phyloP scores from a whole-genome alignment of 2,113 vertebrate species.

The Glareola pratincola region DNA sequence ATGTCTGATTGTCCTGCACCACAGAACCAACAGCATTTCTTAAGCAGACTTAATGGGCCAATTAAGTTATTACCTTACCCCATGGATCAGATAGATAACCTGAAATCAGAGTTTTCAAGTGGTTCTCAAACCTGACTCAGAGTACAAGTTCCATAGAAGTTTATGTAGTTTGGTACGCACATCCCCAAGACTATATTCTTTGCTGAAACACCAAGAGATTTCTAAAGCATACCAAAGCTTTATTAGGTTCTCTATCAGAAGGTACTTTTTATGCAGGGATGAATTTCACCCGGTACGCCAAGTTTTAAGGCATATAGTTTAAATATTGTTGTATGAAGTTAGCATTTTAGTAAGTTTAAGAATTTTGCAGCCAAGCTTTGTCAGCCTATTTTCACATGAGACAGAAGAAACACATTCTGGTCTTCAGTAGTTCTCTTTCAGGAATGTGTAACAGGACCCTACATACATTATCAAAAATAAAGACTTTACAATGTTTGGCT shows the following conservation, averaged over 20 bases:
- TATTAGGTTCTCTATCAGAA: not conserved
- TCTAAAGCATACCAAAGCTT: not conserved
- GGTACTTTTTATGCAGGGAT: not conserved
- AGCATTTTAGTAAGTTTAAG: not conserved
- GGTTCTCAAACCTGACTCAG: not conserved
- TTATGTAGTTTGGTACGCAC: not conserved
- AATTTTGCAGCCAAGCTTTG: not conserved
- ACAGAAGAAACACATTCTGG: not conserved
- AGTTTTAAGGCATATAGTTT: constrained; percentile 2
- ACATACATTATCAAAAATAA: not conserved
- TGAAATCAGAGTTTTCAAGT: not conserved
- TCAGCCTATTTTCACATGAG: not conserved
- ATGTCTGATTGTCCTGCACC: not conserved
- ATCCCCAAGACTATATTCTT: not conserved
- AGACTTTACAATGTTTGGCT: not conserved
- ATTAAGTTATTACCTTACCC: not conserved
- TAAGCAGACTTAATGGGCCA: not conserved
- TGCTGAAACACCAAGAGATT: not conserved
- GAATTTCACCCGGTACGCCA: not conserved
- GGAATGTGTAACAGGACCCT: not conserved
- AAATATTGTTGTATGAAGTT: not conserved
- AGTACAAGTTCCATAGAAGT: not conserved
- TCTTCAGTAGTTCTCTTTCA: not conserved
- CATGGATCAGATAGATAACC: not conserved
- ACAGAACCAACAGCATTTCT: not conserved